Evolutionary conservation across 2,113 vertebrate species (phyloP).

Genomic region (Zapus hudsonius): DNA sequence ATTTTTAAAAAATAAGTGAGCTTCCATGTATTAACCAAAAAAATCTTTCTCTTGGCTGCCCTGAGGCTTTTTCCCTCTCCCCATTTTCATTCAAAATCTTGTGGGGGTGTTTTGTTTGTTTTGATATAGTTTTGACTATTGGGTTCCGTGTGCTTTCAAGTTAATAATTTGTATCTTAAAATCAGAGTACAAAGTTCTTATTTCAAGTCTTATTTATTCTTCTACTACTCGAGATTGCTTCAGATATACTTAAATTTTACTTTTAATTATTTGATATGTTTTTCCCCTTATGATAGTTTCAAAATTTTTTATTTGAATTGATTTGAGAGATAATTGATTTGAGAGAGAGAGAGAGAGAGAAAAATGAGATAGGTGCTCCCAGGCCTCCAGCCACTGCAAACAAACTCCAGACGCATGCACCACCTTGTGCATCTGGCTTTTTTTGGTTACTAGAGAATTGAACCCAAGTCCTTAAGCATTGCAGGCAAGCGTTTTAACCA

Average conservation of each 20-base stretch:
- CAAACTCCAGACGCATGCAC: too few species aligned
- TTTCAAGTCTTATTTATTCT: slow-evolving; percentile 59
- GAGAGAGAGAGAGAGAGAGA: too few species aligned
- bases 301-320: too few species aligned
- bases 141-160: background rate
- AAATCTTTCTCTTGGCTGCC: background rate
- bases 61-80: background rate
- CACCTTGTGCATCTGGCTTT: too few species aligned
- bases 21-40: slow-evolving; percentile 30
- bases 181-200: slow-evolving; percentile 55
- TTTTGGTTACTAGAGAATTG: too few species aligned
- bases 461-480: too few species aligned
- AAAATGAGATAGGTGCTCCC: too few species aligned
- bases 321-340: too few species aligned
- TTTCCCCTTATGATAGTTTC: background rate
- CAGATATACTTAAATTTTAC: slow-evolving; percentile 20
- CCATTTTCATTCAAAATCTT: slow-evolving; percentile 44
- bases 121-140: slow-evolving; percentile 48
- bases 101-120: slow-evolving; percentile 38
- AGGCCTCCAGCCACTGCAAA: too few species aligned
- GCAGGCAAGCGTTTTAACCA: too few species aligned
- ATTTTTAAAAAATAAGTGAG: background rate
- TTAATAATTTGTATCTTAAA: slow-evolving; percentile 62
- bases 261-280: slow-evolving; percentile 56
- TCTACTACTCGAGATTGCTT: slow-evolving; percentile 48